Conservation (phyloP, 2,113 vertebrate genomes). For the Ploceus nigricollis region DNA sequence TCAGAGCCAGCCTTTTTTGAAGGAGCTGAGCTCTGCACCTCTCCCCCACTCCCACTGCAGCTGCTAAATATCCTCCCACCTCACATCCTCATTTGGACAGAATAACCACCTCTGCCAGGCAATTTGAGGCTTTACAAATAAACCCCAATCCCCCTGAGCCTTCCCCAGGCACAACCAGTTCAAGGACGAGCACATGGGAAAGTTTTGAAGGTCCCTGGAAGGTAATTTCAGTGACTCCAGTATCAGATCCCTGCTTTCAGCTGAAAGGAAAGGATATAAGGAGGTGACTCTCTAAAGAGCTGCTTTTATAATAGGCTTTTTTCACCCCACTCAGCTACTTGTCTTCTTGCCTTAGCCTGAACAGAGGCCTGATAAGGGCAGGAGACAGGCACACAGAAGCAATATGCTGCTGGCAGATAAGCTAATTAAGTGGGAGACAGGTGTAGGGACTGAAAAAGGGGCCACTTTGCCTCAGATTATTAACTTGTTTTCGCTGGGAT, state of each 20-base stretch:
- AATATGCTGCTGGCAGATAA: constrained; percentile 52
- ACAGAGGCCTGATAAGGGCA: constrained; percentile 46
- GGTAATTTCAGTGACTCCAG: not conserved
- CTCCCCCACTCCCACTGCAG: not conserved
- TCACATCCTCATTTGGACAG: not conserved
- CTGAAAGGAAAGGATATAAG: constrained; percentile 54
- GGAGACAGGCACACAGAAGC: constrained; percentile 36
- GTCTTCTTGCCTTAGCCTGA: constrained; percentile 59
- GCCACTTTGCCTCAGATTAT: not conserved
- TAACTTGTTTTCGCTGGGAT: constrained; percentile 30
- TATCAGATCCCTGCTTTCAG: constrained; percentile 22
- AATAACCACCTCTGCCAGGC: not conserved
- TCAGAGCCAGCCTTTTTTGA: not conserved
- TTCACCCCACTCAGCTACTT: constrained; percentile 54
- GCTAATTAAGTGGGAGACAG: constrained; percentile 42
- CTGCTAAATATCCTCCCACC: not conserved
- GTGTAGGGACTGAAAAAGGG: constrained; percentile 28
- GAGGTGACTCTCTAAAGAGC: constrained; percentile 47
- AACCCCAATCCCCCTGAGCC: not conserved
- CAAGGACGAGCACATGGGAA: not conserved
- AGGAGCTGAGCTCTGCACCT: not conserved
- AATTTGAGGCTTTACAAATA: not conserved
- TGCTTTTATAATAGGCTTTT: constrained; percentile 60
- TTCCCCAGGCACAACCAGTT: not conserved
- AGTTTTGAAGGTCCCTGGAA: constrained; percentile 39